Base-by-base conservation (phyloP, 2,113 vertebrate species). In the Lonchura striata region DNA sequence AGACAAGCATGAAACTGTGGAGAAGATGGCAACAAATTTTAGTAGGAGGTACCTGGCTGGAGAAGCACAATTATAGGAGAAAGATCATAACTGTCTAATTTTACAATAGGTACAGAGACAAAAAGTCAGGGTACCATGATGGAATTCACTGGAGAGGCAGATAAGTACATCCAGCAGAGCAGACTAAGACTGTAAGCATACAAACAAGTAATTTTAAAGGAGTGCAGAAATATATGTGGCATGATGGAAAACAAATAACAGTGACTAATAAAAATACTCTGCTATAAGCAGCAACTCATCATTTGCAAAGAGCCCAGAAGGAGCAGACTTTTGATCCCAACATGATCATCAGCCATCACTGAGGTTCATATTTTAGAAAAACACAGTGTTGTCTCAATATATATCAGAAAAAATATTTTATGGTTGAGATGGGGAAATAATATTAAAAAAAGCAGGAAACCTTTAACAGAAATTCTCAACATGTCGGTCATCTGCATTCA, bases 251-350 rank as follows among this genome's bases (percentile, higher is more conserved):
- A 65, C 0, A 0, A 65, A 3, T 64, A 46, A 30, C 17, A 59
- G 10, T 63, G 46, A 35, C 75, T 83, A 61, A 83, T 54, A 59
- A 88, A 93, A 94, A 63, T 69, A 30, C 14, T 44, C 17, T 54
- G 9, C 37, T 70, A 7, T 63, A 69, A 70, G 31, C 59, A 83
- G 63, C 53, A 82, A 69, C 9, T 80, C 37, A 19, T 69, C 7
- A 59, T 77, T 92, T 92, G n/a, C 25, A 94, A 94, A 35, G 86
- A 28, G 16, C 28, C 23, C 11, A 71, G 24, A 81, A 92, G 27
- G 18, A 46, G 25, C 28, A 76, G 46, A 61, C 41, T 80, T 93
- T 90, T 82, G 15, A 69, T 93, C 37, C 37, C 2, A 3, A 27
- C 21, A 13, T 42, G 22, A 50, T 80, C 1, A 2, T 84, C 78